Evolutionary conservation across 2,113 vertebrate genomes (phyloP).

Genomic region (Bubalus kerabau): DNA sequence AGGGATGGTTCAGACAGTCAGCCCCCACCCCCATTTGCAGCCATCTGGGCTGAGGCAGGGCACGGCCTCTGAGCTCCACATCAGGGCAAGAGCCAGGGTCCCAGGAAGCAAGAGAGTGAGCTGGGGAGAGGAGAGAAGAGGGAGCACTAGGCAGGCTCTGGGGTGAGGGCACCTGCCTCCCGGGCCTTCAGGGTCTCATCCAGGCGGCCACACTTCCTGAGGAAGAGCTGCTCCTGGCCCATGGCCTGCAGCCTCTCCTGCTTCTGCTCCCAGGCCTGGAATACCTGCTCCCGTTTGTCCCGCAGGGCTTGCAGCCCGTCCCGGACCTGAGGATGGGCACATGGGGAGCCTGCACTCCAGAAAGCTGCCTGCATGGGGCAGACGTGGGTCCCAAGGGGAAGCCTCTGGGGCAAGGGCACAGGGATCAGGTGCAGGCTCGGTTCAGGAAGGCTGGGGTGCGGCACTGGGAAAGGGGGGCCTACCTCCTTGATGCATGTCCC

Average conservation of each 20-base stretch:
- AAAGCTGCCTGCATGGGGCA: accelerated
- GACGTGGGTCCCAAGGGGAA: not conserved
- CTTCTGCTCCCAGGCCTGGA: slow-evolving; percentile 84
- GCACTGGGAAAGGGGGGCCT: not conserved
- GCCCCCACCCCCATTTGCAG: not conserved
- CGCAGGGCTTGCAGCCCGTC: slow-evolving; percentile 81
- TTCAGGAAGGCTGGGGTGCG: too few species aligned
- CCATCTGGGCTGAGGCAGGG: not conserved
- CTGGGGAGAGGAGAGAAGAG: not conserved
- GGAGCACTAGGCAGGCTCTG: accelerated
- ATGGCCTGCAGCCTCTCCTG: slow-evolving; percentile 81
- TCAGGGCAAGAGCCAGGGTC: not conserved
- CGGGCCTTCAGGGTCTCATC: slow-evolving; percentile 84
- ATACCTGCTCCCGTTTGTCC: slow-evolving; percentile 77
- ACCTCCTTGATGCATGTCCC: slow-evolving; percentile 7
- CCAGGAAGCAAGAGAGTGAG: not conserved
- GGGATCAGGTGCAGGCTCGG: not conserved
- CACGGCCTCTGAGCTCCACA: not conserved
- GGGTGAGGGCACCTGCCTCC: slow-evolving; percentile 79
- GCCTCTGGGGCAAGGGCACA: not conserved
- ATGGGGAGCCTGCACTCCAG: not conserved
- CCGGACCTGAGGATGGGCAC: slow-evolving; percentile 71
- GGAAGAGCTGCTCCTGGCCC: slow-evolving; percentile 86
- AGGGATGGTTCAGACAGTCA: not conserved
- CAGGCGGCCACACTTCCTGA: slow-evolving; percentile 83